Evolutionary conservation across 2,888 invertebrate genomes (phyloP).

Genomic region (Cremastobaeus sp.): DNA sequence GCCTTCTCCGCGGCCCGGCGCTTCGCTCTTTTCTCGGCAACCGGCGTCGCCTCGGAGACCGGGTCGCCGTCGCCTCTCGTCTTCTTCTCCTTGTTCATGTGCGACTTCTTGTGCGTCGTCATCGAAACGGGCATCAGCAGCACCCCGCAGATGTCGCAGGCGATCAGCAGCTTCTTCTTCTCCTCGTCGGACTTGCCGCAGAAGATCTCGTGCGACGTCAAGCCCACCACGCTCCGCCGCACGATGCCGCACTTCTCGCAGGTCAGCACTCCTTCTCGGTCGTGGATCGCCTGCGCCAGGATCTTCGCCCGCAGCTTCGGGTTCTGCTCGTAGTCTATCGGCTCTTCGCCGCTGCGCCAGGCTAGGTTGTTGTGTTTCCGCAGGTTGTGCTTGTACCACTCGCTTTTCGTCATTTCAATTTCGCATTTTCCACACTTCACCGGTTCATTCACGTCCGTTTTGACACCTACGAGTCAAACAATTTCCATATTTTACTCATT

Average conservation of each 20-base stretch:
- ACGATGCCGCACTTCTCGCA: slow-evolving; percentile 80
- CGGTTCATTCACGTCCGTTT: too few species aligned
- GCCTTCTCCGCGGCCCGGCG: slow-evolving; percentile 79
- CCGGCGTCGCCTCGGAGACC: slow-evolving; percentile 13
- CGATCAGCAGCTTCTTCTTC: slow-evolving; percentile 74
- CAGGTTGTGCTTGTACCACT: slow-evolving; percentile 80
- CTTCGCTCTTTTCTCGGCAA: slow-evolving; percentile 61
- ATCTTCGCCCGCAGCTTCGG: slow-evolving; percentile 78
- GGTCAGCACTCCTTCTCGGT: slow-evolving; percentile 76
- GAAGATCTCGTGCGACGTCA: slow-evolving; percentile 81
- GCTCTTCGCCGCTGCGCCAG: slow-evolving; percentile 80
- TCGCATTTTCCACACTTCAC: slow-evolving; percentile 80
- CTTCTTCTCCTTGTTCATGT: slow-evolving; percentile 72
- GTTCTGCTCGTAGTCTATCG: slow-evolving; percentile 80
- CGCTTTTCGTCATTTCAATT: slow-evolving; percentile 71
- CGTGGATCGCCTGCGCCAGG: slow-evolving; percentile 78
- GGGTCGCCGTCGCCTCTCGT: background rate
- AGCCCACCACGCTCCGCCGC: slow-evolving; percentile 80
- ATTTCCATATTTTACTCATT: too few species aligned
- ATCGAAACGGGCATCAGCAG: slow-evolving; percentile 81
- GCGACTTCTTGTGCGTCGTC: slow-evolving; percentile 80
- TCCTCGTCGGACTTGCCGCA: slow-evolving; percentile 82
- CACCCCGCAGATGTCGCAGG: slow-evolving; percentile 81
- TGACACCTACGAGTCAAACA: too few species aligned
- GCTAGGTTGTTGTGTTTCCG: slow-evolving; percentile 80